Conservation (phyloP, 1,140 invertebrate species). For the Drosophila simulans region DNA sequence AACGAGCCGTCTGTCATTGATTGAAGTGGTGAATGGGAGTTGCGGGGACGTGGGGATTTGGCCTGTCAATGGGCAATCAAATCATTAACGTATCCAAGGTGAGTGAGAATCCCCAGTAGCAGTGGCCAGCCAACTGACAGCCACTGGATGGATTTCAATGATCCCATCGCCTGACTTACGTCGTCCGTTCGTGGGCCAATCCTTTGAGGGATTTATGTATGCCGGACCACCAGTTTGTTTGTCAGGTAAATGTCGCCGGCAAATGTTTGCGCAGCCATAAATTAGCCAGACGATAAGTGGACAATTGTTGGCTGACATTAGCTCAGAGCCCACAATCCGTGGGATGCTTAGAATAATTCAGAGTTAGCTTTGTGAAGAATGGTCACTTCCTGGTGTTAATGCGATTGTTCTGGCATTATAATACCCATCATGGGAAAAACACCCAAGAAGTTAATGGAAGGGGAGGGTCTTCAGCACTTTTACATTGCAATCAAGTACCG, state of each 20-base stretch:
- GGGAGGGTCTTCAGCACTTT: background rate
- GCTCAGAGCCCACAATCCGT: constrained; percentile 29
- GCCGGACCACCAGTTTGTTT: constrained; percentile 29
- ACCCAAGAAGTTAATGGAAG: background rate
- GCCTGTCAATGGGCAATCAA: constrained; percentile 50
- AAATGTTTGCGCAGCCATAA: constrained; percentile 43
- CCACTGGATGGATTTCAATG: constrained; percentile 29
- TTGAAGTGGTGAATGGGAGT: constrained; percentile 40
- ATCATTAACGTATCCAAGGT: constrained; percentile 47
- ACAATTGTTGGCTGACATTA: constrained; percentile 56
- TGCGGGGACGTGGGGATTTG: constrained; percentile 21
- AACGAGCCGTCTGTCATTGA: constrained; percentile 65
- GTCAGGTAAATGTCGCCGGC: constrained; percentile 40
- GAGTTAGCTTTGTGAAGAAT: constrained; percentile 17
- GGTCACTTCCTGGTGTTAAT: constrained; percentile 38
- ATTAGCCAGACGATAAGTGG: constrained; percentile 69
- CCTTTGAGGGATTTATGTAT: constrained; percentile 48
- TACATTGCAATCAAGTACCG: background rate
- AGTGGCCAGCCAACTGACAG: constrained; percentile 28
- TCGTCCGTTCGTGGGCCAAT: constrained; percentile 6
- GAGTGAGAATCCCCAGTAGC: constrained; percentile 42
- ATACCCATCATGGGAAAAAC: constrained; percentile 9
- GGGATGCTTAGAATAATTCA: constrained; percentile 34
- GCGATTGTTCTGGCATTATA: constrained; percentile 3
- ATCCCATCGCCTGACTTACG: constrained; percentile 3